Conservation (phyloP, 2,888 invertebrate species). For the Tuta absoluta region DNA sequence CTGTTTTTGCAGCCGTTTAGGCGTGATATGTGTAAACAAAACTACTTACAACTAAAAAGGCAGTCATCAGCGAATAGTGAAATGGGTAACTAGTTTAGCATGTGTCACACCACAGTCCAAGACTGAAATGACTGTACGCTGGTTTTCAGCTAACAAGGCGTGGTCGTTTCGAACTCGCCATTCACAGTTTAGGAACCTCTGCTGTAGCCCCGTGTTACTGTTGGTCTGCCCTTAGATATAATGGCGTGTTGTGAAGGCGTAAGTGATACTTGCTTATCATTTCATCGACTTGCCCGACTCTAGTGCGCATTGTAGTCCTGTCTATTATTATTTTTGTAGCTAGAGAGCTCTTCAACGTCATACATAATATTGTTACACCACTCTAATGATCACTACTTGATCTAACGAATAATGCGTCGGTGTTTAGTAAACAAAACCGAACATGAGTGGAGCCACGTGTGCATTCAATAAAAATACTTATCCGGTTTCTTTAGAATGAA, state of each 20-base stretch:
- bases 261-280: conserved; percentile 34
- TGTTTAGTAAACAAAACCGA: conserved; percentile 2
- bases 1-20: too few relatives aligned
- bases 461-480: background rate
- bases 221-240: conserved; percentile 39
- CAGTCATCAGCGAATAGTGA: too few relatives aligned
- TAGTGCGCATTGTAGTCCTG: background rate
- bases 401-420: background rate
- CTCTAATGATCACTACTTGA: background rate
- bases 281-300: conserved; percentile 30
- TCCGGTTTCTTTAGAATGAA: background rate
- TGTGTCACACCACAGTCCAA: too few relatives aligned
- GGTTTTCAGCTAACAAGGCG: too few relatives aligned
- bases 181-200: too few relatives aligned
- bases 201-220: background rate
- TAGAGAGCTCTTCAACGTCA: conserved; percentile 15
- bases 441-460: conserved; percentile 1
- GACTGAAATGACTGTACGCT: too few relatives aligned
- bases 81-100: too few relatives aligned
- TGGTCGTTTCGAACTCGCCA: too few relatives aligned
- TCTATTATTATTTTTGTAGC: conserved; percentile 12
- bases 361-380: background rate
- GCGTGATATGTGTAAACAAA: too few relatives aligned
- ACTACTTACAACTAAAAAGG: too few relatives aligned
- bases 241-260: conserved; percentile 40